Conservation (phyloP, 2,797 vertebrate species). For the Cheirogaleus major region DNA sequence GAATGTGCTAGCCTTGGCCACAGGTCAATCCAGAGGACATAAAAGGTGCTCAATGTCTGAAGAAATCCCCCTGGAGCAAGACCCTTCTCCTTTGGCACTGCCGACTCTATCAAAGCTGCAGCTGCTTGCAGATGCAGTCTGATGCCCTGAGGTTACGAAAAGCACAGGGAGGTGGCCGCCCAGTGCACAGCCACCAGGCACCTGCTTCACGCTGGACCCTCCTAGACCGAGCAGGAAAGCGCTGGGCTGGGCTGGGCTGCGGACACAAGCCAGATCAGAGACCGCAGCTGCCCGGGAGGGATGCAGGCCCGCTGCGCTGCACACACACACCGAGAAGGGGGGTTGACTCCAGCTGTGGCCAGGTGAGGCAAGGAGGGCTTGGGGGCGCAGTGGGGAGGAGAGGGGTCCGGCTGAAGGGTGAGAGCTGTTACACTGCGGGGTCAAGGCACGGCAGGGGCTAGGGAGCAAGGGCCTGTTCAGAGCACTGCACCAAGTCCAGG, state of each 20-base stretch:
- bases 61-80: not conserved
- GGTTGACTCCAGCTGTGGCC: not conserved
- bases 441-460: not conserved
- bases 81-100: constrained; percentile 61
- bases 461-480: not conserved
- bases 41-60: not conserved
- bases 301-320: not conserved
- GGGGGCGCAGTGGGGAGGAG: no score
- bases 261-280: not conserved
- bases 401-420: no score
- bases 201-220: not conserved
- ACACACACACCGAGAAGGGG: not conserved
- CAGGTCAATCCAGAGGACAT: not conserved
- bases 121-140: not conserved
- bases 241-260: not conserved
- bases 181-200: not conserved
- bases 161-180: not conserved
- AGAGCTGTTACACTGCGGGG: not conserved
- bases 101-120: constrained; percentile 27
- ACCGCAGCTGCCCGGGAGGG: not conserved
- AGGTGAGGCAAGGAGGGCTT: not conserved
- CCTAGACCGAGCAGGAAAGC: not conserved
- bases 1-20: not conserved
- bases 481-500: not conserved
- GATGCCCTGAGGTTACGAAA: not conserved